phyloP scores from a whole-genome alignment of 2,797 vertebrate genomes.

The Discoglossus pictus region DNA sequence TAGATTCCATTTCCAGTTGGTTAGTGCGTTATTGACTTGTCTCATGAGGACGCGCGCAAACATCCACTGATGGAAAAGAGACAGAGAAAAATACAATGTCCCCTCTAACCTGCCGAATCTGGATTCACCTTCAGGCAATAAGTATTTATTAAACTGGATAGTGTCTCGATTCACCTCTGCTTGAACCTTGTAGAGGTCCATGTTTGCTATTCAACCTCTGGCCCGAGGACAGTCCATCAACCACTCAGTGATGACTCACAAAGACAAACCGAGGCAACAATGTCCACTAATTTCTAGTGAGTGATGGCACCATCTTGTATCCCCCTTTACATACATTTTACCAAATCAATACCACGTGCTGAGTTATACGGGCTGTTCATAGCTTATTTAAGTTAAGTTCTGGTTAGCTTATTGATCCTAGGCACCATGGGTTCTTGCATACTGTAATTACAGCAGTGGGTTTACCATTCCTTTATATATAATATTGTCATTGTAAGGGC shows the following conservation, averaged over 20 bases:
- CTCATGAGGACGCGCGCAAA: constrained; percentile 7
- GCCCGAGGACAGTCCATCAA: constrained; percentile 18
- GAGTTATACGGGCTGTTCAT: not conserved
- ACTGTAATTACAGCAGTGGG: no score
- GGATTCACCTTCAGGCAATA: not conserved
- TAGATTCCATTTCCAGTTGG: not conserved
- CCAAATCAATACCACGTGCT: not conserved
- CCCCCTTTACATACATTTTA: not conserved
- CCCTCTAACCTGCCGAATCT: not conserved
- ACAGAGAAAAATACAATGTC: constrained; percentile 5
- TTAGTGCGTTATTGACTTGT: constrained; percentile 2
- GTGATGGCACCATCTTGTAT: not conserved
- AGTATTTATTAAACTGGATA: constrained; percentile 15
- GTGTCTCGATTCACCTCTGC: constrained; percentile 27
- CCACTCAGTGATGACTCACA: not conserved
- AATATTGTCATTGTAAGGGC: no score
- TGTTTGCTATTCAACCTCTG: constrained; percentile 12
- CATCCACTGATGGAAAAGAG: constrained; percentile 9
- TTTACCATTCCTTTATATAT: no score
- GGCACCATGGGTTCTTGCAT: not conserved
- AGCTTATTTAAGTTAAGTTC: not conserved
- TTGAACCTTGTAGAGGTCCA: constrained; percentile 19
- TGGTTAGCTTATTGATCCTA: not conserved
- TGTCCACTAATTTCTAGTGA: constrained; percentile 8
- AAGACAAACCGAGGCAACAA: constrained; percentile 7